These are phyloP conservation scores for Spea hammondii DNA, from an alignment of 2,797 vertebrate genomes.

Conservation along the genomic window DNA sequence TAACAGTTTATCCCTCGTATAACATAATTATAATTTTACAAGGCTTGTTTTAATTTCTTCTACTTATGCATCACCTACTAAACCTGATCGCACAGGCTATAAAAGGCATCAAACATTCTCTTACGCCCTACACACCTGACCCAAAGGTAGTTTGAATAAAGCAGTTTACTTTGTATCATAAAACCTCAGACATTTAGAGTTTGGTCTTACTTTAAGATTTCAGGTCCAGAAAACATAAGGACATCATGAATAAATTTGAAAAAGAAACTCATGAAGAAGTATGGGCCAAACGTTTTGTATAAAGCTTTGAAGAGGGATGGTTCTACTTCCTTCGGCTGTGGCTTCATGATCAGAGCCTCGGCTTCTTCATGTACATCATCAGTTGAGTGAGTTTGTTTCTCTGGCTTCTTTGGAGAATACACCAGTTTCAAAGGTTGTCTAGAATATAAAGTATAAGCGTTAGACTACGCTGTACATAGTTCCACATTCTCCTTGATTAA, in stretches of 20 bases:
- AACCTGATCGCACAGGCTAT: too few species aligned
- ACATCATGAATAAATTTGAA: slow-evolving; percentile 91
- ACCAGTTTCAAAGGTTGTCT: slow-evolving; percentile 67
- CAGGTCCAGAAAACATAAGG: slow-evolving; percentile 90
- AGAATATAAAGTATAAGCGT: slow-evolving; percentile 38
- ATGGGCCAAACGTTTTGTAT: slow-evolving; percentile 88
- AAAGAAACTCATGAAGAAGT: slow-evolving; percentile 89
- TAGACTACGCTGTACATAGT: too few species aligned
- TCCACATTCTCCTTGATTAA: too few species aligned
- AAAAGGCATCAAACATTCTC: too few species aligned
- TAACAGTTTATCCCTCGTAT: too few species aligned
- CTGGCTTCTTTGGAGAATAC: slow-evolving; percentile 70
- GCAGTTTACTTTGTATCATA: too few species aligned
- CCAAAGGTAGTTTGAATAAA: too few species aligned
- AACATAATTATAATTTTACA: too few species aligned
- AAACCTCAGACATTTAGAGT: background rate
- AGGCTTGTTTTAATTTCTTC: too few species aligned
- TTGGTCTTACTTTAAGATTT: slow-evolving; percentile 82
- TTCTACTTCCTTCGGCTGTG: slow-evolving; percentile 65
- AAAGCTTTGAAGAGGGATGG: slow-evolving; percentile 87
- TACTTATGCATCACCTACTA: too few species aligned
- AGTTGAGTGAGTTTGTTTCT: slow-evolving; percentile 60
- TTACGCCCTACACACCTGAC: too few species aligned
- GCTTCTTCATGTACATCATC: slow-evolving; percentile 75
- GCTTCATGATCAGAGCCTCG: slow-evolving; percentile 80